Evolutionary conservation across 2,797 vertebrate species (phyloP), one percentile per base, ranked within the genome.

Genomic region (Coendou prehensilis): DNA sequence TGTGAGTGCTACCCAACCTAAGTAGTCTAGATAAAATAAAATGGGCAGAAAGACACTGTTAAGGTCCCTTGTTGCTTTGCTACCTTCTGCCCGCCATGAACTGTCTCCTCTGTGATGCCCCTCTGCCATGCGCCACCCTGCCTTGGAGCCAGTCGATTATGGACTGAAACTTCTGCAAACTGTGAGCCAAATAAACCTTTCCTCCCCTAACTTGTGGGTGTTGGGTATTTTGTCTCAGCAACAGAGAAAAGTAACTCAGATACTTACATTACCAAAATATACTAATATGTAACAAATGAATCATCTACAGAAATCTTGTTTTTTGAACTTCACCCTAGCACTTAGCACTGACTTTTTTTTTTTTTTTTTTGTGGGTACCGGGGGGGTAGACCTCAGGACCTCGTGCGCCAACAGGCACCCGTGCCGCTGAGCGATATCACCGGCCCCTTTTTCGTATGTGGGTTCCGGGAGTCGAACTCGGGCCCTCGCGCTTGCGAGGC

Each of bases 281-380:
- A 67, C 14, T 63, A 63, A 80, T 79, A 73, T 6, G 20, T 45
- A 80, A 69, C 71, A 63, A 76, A 47, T 37, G 33, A 91, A 86
- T 76, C 33, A 75, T 75, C 41, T 41, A 83, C 37, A 95, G 30
- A 84, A 61, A 87, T 17, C 11, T 57, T 84, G 14, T 87, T 59
- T 61, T 95, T 78, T 80, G 28, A 80, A 75, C 20, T 87, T 91
- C 20, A 54, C 18, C 13, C 50, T 81, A 84, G 18, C 41, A 95
- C 56, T 79, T 59, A 87, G 71, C 50, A 76, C 0, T 78, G 56
- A 85, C 47, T 95, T 97, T 95, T 97, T 79, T 79, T 57, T 79
- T 95, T 97, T 95, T 97, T 79, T 79, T 57, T 79, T n/a, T n/a
- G n/a, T n/a, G n/a, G n/a, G n/a, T n/a, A n/a, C n/a, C n/a, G n/a